Base-by-base conservation (phyloP, 1,140 invertebrate species). In the Drosophila kurseongensis region DNA sequence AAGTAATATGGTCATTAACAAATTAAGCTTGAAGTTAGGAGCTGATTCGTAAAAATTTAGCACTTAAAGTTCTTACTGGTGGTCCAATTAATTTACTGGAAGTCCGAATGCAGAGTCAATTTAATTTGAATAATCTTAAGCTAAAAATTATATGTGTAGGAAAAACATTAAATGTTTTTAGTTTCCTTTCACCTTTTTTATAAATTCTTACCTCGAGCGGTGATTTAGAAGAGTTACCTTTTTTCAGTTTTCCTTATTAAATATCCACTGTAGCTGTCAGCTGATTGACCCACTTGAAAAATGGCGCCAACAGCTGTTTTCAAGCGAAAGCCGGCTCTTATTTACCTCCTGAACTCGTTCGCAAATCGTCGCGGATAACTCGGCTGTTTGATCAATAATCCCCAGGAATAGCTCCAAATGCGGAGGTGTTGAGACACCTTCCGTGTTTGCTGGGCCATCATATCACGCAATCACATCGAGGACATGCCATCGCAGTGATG, bases 341-440 rank as follows among this genome's bases (percentile, higher is more conserved):
- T 51, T 51, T 35, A 51, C 48, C n/a, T 32, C 9, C 13, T 51
- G 4, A 32, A 35, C 45, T 67, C 51, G 29, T 47, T 41, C 52
- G 16, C 32, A 36, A 35, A 16, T 73, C 42, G 16, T 32, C 69
- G 13, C 13, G 14, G 10, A 41, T 35, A 44, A 18, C 14, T 35
- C 50, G 44, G 35, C 50, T 80, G 80, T 89, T 88, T 63, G 61
- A 71, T 89, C 84, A 62, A 89, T 89, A 88, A 45, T 59, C 50
- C 77, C 63, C 67, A 44, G 59, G 73, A 35, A 23, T 40, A 50
- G 5, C 4, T 48, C 10, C 69, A 58, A 79, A 58, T 68, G 36
- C 50, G 47, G 38, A 89, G 80, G 85, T 89, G 85, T 84, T 89
- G 67, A 67, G 57, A 84, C 84, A 83, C 80, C 84, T 80, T 18